These are phyloP conservation scores for Promerops cafer DNA, from an alignment of 2,113 vertebrate genomes.

Conservation along the genomic window DNA sequence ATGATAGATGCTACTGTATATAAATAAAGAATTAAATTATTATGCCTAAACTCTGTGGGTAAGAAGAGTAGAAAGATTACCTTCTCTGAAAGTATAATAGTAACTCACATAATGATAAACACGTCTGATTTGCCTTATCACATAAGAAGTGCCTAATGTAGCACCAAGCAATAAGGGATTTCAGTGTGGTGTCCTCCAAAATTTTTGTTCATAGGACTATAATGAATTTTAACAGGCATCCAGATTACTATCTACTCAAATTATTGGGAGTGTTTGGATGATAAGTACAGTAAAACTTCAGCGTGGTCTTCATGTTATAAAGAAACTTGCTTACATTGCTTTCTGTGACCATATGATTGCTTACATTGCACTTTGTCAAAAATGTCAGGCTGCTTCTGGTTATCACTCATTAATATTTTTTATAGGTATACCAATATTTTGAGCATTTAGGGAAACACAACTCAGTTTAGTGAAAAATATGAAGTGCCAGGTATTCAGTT, in stretches of 20 bases:
- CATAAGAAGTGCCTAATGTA: background rate
- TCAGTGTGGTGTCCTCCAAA: background rate
- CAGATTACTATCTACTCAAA: background rate
- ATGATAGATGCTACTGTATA: background rate
- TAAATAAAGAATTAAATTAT: background rate
- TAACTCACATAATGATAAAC: background rate
- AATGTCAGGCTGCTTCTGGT: background rate
- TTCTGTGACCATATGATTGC: background rate
- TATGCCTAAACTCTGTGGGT: background rate
- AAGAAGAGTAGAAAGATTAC: background rate
- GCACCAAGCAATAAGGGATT: background rate
- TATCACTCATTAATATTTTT: background rate
- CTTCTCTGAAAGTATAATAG: background rate
- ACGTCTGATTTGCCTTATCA: background rate
- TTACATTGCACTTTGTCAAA: background rate
- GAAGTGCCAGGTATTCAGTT: background rate
- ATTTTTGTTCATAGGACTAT: background rate
- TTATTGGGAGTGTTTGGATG: background rate
- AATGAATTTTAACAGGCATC: background rate
- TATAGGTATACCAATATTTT: background rate
- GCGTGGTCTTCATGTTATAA: background rate
- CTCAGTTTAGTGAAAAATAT: background rate
- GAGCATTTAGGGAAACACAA: background rate
- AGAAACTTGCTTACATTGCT: background rate
- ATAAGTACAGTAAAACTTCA: background rate